Conservation (phyloP, 2,113 vertebrate genomes). For the Anser cygnoides region DNA sequence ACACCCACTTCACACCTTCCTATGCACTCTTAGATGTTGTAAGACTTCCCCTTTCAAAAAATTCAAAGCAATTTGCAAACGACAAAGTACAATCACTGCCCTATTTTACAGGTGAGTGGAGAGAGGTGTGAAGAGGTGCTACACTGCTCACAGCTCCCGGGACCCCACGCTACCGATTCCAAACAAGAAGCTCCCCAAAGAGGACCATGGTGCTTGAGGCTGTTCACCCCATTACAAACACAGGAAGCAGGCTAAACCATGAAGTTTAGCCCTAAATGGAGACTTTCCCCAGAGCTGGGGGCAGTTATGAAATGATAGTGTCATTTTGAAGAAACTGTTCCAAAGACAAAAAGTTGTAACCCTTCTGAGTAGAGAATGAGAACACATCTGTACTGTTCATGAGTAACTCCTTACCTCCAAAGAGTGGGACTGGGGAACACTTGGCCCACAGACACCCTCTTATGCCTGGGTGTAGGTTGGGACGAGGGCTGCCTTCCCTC, state of each 20-base stretch:
- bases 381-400: not conserved
- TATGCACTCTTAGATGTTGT: not conserved
- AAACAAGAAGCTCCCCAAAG: not conserved
- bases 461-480: fast-evolving
- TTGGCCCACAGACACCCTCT: not conserved
- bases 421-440: not conserved
- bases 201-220: not conserved
- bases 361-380: not conserved
- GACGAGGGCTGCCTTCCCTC: not conserved
- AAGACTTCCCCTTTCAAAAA: not conserved
- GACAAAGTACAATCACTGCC: not conserved
- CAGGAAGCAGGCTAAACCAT: not conserved
- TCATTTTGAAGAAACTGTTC: not conserved
- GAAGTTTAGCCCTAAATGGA: not conserved
- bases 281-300: not conserved
- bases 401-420: not conserved
- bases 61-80: not conserved
- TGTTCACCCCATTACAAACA: not conserved
- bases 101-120: not conserved
- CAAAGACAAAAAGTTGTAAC: not conserved
- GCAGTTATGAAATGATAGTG: not conserved
- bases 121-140: not conserved
- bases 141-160: not conserved
- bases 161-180: not conserved
- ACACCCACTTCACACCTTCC: not conserved